phyloP scores from a whole-genome alignment of 92 coral and sea anemone species.

The Blastomussa wellsi region DNA sequence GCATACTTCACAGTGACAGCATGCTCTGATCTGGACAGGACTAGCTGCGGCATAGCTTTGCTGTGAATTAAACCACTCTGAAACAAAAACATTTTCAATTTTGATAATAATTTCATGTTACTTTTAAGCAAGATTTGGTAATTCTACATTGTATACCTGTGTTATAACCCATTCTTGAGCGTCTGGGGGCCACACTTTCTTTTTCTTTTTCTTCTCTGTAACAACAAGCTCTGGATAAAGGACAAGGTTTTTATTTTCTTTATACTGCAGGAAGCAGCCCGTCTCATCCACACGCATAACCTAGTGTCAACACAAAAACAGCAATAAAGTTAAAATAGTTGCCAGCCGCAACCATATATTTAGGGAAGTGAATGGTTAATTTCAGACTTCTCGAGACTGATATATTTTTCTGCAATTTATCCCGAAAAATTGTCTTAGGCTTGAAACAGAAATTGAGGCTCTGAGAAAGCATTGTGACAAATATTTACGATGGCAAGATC shows the following conservation, averaged over 20 bases:
- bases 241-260: slow-evolving; percentile 70
- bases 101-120: too few relatives aligned
- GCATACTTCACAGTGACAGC: slow-evolving; percentile 55
- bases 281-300: slow-evolving; percentile 70
- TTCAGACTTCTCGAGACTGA: background rate
- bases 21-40: slow-evolving; percentile 61
- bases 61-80: slow-evolving; percentile 86
- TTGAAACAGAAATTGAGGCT: too few relatives aligned
- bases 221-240: slow-evolving; percentile 84
- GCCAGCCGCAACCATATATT: background rate
- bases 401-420: too few relatives aligned
- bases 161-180: slow-evolving; percentile 90
- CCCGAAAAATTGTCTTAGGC: too few relatives aligned
- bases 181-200: slow-evolving; percentile 79
- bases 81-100: background rate
- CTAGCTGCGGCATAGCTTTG: slow-evolving; percentile 92
- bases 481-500: too few relatives aligned
- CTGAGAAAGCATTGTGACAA: too few relatives aligned
- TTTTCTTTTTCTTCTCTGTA: slow-evolving; percentile 69
- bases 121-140: background rate
- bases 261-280: slow-evolving; percentile 81
- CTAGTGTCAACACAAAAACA: background rate
- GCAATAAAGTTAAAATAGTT: background rate
- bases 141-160: slow-evolving; percentile 68
- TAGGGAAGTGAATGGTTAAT: background rate